Evolutionary conservation across 1,140 invertebrate genomes (phyloP).

Genomic region (Colletes gigas): DNA sequence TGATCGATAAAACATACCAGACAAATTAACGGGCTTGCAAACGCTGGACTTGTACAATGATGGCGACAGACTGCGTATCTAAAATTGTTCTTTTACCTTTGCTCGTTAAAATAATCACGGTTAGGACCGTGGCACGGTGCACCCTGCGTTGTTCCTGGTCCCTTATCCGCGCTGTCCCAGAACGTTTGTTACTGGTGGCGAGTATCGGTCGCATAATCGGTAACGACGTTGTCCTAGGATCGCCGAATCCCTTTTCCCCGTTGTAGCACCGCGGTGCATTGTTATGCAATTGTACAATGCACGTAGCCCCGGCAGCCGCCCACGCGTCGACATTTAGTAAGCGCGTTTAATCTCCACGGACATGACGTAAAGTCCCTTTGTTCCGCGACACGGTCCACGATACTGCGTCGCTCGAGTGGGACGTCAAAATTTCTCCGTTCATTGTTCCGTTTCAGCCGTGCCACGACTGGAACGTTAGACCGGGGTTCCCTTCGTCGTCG

Average conservation of each 20-base stretch:
- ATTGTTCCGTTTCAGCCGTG: slow-evolving; percentile 2
- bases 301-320: slow-evolving; percentile 34
- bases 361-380: slow-evolving; percentile 61
- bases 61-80: too few species aligned
- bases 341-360: slow-evolving; percentile 55
- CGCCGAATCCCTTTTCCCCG: slow-evolving; percentile 16
- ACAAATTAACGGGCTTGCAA: too few species aligned
- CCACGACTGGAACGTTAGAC: too few species aligned
- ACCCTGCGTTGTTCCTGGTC: not conserved
- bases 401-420: slow-evolving; percentile 22
- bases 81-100: too few species aligned
- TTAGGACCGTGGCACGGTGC: not conserved
- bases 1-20: too few species aligned
- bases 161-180: not conserved
- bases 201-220: slow-evolving; percentile 17
- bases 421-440: slow-evolving; percentile 43
- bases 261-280: not conserved
- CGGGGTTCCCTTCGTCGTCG: not conserved
- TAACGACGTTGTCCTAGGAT: slow-evolving; percentile 27
- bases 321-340: slow-evolving; percentile 60
- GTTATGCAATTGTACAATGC: slow-evolving; percentile 56
- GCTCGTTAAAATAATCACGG: not conserved
- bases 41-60: too few species aligned
- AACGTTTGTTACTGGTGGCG: not conserved
- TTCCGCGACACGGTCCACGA: slow-evolving; percentile 38